Percentiles rank a stretch among this genome's conserved stretches.
phyloP scores from a whole-genome alignment of 2,888 invertebrate species.

The Aethes cnicana region DNA sequence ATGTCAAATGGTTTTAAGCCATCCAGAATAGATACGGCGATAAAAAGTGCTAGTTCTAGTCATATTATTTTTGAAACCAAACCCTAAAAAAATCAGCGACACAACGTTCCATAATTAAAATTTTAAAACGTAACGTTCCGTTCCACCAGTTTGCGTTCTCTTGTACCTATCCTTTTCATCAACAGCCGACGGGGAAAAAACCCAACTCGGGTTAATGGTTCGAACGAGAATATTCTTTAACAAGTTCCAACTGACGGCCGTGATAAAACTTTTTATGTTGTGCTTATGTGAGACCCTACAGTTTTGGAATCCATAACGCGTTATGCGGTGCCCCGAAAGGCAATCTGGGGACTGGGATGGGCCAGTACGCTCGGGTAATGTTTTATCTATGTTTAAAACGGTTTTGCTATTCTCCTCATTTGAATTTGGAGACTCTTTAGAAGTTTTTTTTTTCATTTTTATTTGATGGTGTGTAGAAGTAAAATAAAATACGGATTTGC shows the following conservation, averaged over 20 bases:
- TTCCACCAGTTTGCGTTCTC: neutral
- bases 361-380: conserved; percentile 21
- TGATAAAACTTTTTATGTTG: conserved; percentile 79
- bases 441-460: neutral
- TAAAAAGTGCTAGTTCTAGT: no score
- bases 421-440: neutral
- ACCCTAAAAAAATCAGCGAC: no score
- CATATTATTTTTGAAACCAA: no score
- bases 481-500: no score
- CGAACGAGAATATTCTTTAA: conserved; percentile 66
- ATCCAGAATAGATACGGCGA: no score
- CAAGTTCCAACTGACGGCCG: conserved; percentile 63
- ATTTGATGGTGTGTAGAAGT: neutral
- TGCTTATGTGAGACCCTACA: conserved; percentile 65
- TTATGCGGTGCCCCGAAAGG: conserved; percentile 41
- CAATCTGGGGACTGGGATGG: conserved; percentile 28
- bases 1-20: no score
- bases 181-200: conserved; percentile 25
- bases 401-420: conserved; percentile 1
- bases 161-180: conserved; percentile 25
- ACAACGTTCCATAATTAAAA: no score
- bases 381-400: conserved; percentile 7
- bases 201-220: conserved; percentile 55
- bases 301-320: conserved; percentile 62
- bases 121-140: neutral